These are phyloP conservation scores for Clepsis dumicolana DNA, from an alignment of 2,888 invertebrate genomes.

Conservation along the genomic window DNA sequence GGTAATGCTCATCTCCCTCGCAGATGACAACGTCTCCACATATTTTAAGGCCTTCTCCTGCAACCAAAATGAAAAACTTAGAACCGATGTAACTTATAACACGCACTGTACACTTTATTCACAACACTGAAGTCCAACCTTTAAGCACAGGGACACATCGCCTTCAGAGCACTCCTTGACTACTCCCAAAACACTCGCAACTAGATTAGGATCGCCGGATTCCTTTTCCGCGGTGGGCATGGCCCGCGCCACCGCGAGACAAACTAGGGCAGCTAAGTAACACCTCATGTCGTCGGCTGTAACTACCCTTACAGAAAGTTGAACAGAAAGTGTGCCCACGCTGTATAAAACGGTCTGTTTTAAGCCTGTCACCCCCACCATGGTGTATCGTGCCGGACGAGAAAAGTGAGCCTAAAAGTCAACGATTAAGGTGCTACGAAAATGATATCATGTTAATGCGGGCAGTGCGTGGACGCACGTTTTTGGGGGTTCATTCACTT, in stretches of 20 bases:
- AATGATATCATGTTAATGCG: conserved; percentile 76
- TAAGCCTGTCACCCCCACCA: conserved; percentile 82
- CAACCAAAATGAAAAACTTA: conserved; percentile 70
- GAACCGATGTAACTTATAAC: conserved; percentile 55
- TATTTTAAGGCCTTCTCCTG: conserved; percentile 91
- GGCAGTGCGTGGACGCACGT: conserved; percentile 68
- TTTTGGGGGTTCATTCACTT: conserved; percentile 67
- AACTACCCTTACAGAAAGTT: conserved; percentile 79
- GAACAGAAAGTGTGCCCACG: conserved; percentile 77
- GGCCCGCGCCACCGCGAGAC: conserved; percentile 78
- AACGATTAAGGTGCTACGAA: conserved; percentile 74
- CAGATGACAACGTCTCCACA: conserved; percentile 85
- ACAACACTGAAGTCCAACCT: conserved; percentile 78
- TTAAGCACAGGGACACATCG: conserved; percentile 90
- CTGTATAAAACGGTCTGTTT: conserved; percentile 76
- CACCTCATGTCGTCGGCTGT: conserved; percentile 75
- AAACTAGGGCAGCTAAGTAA: conserved; percentile 80
- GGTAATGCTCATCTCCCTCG: conserved; percentile 85
- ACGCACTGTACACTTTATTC: conserved; percentile 47
- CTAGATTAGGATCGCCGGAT: conserved; percentile 75
- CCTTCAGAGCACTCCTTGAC: conserved; percentile 90
- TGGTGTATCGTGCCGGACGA: conserved; percentile 60
- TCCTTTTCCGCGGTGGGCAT: conserved; percentile 84
- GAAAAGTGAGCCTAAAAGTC: conserved; percentile 80
- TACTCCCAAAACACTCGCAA: conserved; percentile 86